Conservation (phyloP, 2,113 vertebrate genomes). For the Pyrgilauda ruficollis region DNA sequence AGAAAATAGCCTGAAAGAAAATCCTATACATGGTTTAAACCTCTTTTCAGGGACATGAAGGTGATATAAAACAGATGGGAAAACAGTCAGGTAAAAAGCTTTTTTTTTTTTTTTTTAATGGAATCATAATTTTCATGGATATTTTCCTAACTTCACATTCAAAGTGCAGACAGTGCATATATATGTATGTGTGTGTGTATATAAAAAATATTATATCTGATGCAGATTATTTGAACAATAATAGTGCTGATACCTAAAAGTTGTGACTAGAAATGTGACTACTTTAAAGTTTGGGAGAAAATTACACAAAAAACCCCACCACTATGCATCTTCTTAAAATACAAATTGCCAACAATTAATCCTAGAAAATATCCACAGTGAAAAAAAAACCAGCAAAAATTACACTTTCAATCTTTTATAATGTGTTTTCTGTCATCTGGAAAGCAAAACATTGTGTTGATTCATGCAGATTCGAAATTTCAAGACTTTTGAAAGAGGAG, state of each 20-base stretch:
- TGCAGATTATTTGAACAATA: neutral
- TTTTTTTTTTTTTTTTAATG: neutral
- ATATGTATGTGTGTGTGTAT: fast-evolving
- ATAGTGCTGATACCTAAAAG: neutral
- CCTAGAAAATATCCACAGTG: neutral
- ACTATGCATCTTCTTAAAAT: neutral
- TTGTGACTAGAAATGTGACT: neutral
- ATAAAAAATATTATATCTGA: neutral
- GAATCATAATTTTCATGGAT: neutral
- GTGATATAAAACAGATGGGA: neutral
- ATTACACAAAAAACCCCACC: neutral
- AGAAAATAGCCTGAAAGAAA: neutral
- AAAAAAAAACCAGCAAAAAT: neutral
- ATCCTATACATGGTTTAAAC: neutral
- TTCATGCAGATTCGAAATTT: neutral
- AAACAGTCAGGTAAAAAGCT: neutral
- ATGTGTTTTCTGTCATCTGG: neutral
- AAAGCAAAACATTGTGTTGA: neutral
- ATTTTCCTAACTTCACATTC: neutral
- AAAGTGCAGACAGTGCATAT: neutral
- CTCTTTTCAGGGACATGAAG: neutral
- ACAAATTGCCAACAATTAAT: neutral
- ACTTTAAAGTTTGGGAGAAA: neutral
- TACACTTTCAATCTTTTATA: neutral
- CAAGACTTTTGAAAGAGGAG: neutral